Evolutionary conservation across 1,140 invertebrate species (phyloP).

Genomic region (Drosophila tristis): DNA sequence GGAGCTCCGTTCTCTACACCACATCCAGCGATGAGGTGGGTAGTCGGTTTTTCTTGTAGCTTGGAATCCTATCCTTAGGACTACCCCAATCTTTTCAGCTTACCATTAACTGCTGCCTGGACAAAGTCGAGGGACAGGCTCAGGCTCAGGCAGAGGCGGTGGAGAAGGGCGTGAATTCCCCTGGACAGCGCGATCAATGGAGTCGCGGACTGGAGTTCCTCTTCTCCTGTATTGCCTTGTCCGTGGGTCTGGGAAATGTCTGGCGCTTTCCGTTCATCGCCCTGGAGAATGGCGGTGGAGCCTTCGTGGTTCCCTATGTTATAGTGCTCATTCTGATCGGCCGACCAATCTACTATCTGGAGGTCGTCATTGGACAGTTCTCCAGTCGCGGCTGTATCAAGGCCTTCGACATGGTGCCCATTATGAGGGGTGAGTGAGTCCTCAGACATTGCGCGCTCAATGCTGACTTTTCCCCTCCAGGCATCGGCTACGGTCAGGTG

Average conservation of each 20-base stretch:
- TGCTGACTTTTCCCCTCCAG: slow-evolving; percentile 4
- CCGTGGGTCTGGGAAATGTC: slow-evolving; percentile 93
- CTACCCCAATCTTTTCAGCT: slow-evolving; percentile 10
- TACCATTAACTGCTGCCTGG: slow-evolving; percentile 9
- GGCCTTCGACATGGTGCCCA: slow-evolving; percentile 85
- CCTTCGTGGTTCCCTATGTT: slow-evolving; percentile 91
- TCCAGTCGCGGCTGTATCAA: slow-evolving; percentile 88
- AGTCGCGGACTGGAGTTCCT: slow-evolving; percentile 91
- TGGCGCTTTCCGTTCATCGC: slow-evolving; percentile 93
- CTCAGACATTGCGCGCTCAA: too few relatives aligned
- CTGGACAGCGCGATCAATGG: slow-evolving; percentile 85
- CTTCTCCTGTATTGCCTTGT: slow-evolving; percentile 92
- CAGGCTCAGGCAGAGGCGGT: not conserved
- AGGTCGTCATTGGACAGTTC: slow-evolving; percentile 90
- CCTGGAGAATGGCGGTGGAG: slow-evolving; percentile 91
- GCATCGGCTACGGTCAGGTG: slow-evolving; percentile 90
- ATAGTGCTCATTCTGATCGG: slow-evolving; percentile 91
- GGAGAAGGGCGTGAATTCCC: not conserved
- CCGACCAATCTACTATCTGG: slow-evolving; percentile 93
- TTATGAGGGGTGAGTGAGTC: slow-evolving; percentile 85
- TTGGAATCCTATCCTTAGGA: too few relatives aligned
- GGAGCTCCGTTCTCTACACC: slow-evolving; percentile 39
- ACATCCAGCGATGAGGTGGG: slow-evolving; percentile 31
- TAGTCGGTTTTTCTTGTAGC: too few relatives aligned
- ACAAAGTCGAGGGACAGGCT: too few relatives aligned